Conservation (phyloP, 2,888 invertebrate species). For the Noctuana brunneofusca region DNA sequence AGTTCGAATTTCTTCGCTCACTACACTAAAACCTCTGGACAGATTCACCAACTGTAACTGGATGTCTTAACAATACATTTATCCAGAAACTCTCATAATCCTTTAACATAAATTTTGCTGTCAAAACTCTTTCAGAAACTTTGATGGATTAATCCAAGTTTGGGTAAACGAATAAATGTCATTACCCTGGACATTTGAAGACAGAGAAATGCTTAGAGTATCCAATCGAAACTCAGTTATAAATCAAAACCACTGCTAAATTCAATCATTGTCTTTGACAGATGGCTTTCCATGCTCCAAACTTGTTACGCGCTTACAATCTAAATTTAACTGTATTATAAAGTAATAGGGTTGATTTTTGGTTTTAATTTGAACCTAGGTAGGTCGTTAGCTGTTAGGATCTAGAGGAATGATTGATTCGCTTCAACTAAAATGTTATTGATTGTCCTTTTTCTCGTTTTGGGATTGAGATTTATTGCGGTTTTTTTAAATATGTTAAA, state of each 20-base stretch:
- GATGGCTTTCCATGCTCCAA: conserved; percentile 41
- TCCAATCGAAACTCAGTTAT: conserved; percentile 43
- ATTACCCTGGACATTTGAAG: conserved; percentile 25
- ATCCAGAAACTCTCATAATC: conserved; percentile 2
- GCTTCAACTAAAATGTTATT: conserved; percentile 36
- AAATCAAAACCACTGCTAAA: conserved; percentile 45
- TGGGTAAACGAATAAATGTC: conserved; percentile 29
- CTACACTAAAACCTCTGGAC: too few relatives aligned
- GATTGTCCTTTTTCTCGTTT: conserved; percentile 36
- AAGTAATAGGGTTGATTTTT: conserved; percentile 28
- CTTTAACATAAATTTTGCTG: neutral
- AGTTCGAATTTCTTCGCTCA: too few relatives aligned
- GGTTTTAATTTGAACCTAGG: neutral
- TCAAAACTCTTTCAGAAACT: conserved; percentile 22
- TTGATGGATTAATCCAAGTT: conserved; percentile 25
- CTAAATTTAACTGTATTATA: conserved; percentile 36
- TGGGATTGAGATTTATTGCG: neutral
- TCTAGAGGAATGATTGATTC: conserved; percentile 35
- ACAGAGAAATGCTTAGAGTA: conserved; percentile 21
- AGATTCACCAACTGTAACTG: too few relatives aligned
- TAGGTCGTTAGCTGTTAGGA: conserved; percentile 31
- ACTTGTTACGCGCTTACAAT: conserved; percentile 20
- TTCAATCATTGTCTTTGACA: conserved; percentile 48
- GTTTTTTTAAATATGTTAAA: neutral
- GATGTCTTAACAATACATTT: neutral